Evolutionary conservation across 1,140 invertebrate species (phyloP).

Genomic region (Helicoverpa armigera): DNA sequence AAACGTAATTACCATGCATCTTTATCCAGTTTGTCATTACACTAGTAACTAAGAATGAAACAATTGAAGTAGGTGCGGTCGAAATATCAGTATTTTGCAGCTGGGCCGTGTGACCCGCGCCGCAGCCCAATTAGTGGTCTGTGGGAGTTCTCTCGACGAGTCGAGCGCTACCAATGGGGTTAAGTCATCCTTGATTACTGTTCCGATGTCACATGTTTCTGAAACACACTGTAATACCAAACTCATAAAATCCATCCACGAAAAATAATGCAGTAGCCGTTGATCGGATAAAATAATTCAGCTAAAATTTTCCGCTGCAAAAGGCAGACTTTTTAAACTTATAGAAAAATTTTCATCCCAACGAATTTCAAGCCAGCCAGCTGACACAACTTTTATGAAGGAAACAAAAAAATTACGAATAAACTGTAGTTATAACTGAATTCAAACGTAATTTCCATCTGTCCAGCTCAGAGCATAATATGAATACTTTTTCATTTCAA

Average conservation of each 20-base stretch:
- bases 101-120: not conserved
- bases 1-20: not conserved
- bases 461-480: slow-evolving; percentile 39
- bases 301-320: slow-evolving; percentile 35
- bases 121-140: slow-evolving; percentile 25
- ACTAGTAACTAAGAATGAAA: not conserved
- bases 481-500: slow-evolving; percentile 48
- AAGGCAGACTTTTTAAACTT: slow-evolving; percentile 32
- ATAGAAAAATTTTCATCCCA: slow-evolving; percentile 39
- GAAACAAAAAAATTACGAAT: slow-evolving; percentile 44
- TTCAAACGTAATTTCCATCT: slow-evolving; percentile 48
- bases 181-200: slow-evolving; percentile 11
- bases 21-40: not conserved
- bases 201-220: not conserved
- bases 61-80: not conserved
- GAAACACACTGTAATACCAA: not conserved
- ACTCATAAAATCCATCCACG: not conserved
- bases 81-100: slow-evolving; percentile 13
- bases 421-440: slow-evolving; percentile 50
- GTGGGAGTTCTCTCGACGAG: not conserved
- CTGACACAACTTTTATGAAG: slow-evolving; percentile 47
- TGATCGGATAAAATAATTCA: slow-evolving; percentile 34
- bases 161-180: not conserved
- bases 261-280: not conserved
- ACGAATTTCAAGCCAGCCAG: slow-evolving; percentile 37